A percentile compares a stretch with the other conserved stretches of the same genome.
These are phyloP conservation scores for Drosophila limbata DNA, from an alignment of 2,888 invertebrate species.

Conservation along the genomic window DNA sequence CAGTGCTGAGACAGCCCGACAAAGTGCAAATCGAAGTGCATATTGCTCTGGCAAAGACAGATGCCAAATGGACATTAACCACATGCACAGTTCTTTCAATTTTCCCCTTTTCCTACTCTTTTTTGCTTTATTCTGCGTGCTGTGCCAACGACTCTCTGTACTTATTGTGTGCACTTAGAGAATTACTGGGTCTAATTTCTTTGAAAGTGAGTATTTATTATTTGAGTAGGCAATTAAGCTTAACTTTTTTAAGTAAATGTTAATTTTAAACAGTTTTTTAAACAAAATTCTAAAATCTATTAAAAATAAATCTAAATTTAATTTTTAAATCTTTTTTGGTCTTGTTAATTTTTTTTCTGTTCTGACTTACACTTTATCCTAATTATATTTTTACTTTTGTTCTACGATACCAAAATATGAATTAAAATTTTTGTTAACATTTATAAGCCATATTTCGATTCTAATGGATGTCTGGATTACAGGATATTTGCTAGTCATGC, in stretches of 20 bases:
- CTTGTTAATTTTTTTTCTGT: too few species aligned
- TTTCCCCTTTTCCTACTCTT: constrained; percentile 19
- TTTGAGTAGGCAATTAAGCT: neutral
- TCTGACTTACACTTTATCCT: too few species aligned
- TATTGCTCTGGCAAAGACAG: constrained; percentile 38
- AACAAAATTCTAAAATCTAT: too few species aligned
- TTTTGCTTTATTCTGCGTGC: neutral
- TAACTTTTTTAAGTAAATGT: too few species aligned
- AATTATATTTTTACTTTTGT: too few species aligned
- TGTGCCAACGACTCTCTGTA: neutral
- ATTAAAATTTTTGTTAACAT: too few species aligned
- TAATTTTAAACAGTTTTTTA: too few species aligned
- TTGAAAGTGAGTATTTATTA: neutral
- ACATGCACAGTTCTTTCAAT: constrained; percentile 59
- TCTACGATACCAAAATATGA: too few species aligned
- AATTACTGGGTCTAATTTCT: neutral
- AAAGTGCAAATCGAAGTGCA: constrained; percentile 65
- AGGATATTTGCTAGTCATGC: constrained; percentile 8
- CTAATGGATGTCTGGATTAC: neutral
- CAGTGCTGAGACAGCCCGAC: constrained; percentile 15
- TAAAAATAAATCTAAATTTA: too few species aligned
- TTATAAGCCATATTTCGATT: neutral
- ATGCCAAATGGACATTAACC: constrained; percentile 64
- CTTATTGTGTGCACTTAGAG: constrained; percentile 10
- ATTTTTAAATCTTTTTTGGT: too few species aligned